Base-by-base conservation (phyloP, 2,888 invertebrate genomes). In the Chironomus riparius region DNA sequence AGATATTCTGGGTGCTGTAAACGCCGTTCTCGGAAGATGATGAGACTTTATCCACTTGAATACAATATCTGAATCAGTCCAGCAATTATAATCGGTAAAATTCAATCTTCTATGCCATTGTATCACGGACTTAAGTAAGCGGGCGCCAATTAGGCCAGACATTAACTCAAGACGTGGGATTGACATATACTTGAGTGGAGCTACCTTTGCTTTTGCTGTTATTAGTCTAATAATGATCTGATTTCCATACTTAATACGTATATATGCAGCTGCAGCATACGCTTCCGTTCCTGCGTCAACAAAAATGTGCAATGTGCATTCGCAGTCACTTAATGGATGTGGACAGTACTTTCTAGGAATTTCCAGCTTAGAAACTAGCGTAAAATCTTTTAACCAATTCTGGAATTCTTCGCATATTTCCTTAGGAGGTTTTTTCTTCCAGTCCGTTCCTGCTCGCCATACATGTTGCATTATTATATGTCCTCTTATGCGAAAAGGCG, bases 211-310 rank as follows among this genome's bases (percentile, higher is more conserved):
- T 68, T 78, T 78, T 2, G 77, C 62, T 12, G 62, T 13, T 1
- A 78, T 21, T 7, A 77, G 61, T 4, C 69, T 12, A 7, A 76
- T 28, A n/a, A 18, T 18, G 3, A 77, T 21, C 4, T n/a, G 15
- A 6, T 15, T 48, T 5, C 61, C 22, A 6, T 18, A 15, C 21
- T 76, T 21, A 4, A 73, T n/a, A n/a, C n/a, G n/a, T n/a, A n/a
- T n/a, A n/a, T n/a, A n/a, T n/a, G n/a, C n/a, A n/a, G n/a, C n/a
- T 21, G 78, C 78, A 0, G 79, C 79, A 65, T 76, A 80, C 3
- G 79, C 80, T 13, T 76, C 48, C 38, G 79, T 77, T 48, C 78
- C 78, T 1, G 79, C 79, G 76, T 78, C 78, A 1, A 78, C 77
- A 65, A 79, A 79, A 6, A 77, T 76, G 22, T 79, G 78, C 3